phyloP scores from a whole-genome alignment of 2,888 invertebrate species.

The Synanthedon andrenaeformis region DNA sequence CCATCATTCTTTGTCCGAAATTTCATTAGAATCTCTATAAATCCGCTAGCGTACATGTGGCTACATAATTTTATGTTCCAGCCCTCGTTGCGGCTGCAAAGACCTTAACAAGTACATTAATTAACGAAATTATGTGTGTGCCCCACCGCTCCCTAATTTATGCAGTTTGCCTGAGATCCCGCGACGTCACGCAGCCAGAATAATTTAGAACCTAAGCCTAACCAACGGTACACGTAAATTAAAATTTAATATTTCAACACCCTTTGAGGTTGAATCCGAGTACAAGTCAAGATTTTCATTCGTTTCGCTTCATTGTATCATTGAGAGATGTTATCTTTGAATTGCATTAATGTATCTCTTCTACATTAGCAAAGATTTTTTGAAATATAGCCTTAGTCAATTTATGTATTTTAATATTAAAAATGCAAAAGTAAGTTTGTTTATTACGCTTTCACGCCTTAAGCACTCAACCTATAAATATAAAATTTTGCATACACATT shows the following conservation, averaged over 20 bases:
- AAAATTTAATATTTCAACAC: conserved; percentile 28
- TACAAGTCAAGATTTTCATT: neutral
- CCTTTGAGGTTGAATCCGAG: neutral
- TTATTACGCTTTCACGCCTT: no score
- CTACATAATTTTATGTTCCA: neutral
- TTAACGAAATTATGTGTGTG: conserved; percentile 13
- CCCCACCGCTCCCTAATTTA: conserved; percentile 1
- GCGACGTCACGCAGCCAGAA: conserved; percentile 22
- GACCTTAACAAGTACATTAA: conserved; percentile 7
- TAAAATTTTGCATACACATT: no score
- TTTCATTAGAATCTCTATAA: neutral
- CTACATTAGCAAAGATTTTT: no score
- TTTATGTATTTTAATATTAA: no score
- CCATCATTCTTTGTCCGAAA: neutral
- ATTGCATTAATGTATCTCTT: no score
- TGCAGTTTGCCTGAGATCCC: conserved; percentile 11
- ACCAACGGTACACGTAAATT: conserved; percentile 19
- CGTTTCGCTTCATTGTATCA: neutral
- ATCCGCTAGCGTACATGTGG: neutral
- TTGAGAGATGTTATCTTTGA: no score
- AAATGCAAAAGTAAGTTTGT: no score
- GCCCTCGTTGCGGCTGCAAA: neutral
- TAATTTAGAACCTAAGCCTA: conserved; percentile 13
- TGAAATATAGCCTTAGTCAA: no score
- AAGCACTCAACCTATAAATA: no score